These are phyloP conservation scores for Stenodera caucasica DNA, from an alignment of 2,888 invertebrate genomes.

Conservation along the genomic window DNA sequence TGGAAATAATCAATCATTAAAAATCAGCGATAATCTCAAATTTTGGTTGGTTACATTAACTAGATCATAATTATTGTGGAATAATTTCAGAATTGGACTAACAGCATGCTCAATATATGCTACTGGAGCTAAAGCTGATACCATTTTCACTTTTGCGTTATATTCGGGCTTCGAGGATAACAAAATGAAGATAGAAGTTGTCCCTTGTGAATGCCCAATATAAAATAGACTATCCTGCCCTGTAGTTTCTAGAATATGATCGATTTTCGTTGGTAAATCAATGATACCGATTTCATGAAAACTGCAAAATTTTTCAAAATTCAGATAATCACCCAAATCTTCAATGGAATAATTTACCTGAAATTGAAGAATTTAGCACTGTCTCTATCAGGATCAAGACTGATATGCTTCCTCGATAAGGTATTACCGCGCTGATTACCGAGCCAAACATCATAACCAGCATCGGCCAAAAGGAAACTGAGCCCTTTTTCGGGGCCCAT, in stretches of 20 bases:
- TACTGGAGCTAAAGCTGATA: constrained; percentile 69
- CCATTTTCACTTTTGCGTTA: constrained; percentile 63
- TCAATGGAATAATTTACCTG: constrained; percentile 4
- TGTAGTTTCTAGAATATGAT: constrained; percentile 18
- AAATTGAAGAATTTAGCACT: constrained; percentile 52
- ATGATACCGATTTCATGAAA: constrained; percentile 16
- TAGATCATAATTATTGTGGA: not conserved
- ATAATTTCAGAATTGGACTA: not conserved
- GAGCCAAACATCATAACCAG: constrained; percentile 59
- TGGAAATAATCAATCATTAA: no score
- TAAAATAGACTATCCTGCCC: constrained; percentile 8
- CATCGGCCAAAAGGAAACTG: constrained; percentile 42
- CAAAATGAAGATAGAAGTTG: constrained; percentile 66
- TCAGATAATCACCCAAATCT: not conserved
- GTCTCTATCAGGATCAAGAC: constrained; percentile 34
- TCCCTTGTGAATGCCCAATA: constrained; percentile 55
- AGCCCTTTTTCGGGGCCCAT: constrained; percentile 20
- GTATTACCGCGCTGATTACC: constrained; percentile 77
- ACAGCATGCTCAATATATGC: constrained; percentile 59
- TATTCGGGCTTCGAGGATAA: constrained; percentile 63
- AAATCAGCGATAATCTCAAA: not conserved
- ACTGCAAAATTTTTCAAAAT: constrained; percentile 4
- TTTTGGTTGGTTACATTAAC: not conserved
- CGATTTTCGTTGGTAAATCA: constrained; percentile 22
- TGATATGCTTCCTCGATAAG: constrained; percentile 59